Evolutionary conservation across 1,140 invertebrate species (phyloP).

Genomic region (Drosophila mauritiana): DNA sequence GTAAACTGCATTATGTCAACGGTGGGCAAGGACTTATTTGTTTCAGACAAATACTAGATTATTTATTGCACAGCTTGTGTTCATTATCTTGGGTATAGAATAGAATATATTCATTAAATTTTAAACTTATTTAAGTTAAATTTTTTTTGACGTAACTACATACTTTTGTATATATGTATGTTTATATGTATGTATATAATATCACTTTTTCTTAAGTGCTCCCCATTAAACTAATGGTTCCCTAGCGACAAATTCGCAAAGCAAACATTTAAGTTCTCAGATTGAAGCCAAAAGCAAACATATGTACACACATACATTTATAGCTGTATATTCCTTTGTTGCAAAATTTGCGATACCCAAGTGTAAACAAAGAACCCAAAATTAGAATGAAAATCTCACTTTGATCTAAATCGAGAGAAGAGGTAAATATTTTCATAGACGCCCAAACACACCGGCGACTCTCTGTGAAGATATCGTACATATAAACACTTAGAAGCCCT

Average conservation of each 20-base stretch:
- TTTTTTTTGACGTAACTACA: too few species aligned
- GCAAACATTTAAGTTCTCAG: not conserved
- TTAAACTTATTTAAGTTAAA: too few species aligned
- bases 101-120: too few species aligned
- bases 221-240: not conserved
- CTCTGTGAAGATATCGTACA: not conserved
- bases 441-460: not conserved
- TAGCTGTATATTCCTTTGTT: too few species aligned
- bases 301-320: too few species aligned
- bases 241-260: not conserved
- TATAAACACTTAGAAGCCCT: conserved; percentile 3
- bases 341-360: too few species aligned
- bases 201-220: too few species aligned
- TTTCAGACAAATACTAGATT: not conserved
- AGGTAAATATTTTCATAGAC: conserved; percentile 1
- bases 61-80: not conserved
- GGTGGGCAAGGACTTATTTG: not conserved
- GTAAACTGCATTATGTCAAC: conserved; percentile 17
- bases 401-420: not conserved
- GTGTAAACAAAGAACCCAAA: too few species aligned
- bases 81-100: too few species aligned
- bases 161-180: too few species aligned
- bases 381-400: not conserved
- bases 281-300: not conserved
- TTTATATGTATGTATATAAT: too few species aligned